These are phyloP conservation scores for Monomorium pharaonis DNA, from an alignment of 1,140 invertebrate genomes.

Conservation along the genomic window DNA sequence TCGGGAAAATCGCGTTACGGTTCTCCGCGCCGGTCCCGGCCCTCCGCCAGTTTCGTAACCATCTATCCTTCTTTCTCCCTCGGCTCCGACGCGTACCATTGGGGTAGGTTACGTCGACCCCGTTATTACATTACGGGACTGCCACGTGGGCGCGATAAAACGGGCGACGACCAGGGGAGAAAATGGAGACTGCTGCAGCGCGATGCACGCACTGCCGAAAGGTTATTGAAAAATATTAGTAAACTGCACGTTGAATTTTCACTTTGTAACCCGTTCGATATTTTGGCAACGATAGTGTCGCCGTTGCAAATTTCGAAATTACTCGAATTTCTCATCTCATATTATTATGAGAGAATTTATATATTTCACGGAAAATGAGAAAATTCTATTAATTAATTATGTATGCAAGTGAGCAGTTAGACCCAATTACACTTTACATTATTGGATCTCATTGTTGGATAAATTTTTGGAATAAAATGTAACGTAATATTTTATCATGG, in stretches of 20 bases:
- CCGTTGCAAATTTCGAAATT: background rate
- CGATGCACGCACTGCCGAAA: constrained; percentile 19
- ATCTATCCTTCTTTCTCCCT: constrained; percentile 35
- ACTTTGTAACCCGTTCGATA: constrained; percentile 6
- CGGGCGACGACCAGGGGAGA: constrained; percentile 14
- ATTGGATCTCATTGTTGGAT: background rate
- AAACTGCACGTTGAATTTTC: constrained; percentile 21
- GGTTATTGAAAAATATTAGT: constrained; percentile 37
- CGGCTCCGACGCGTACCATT: constrained; percentile 37
- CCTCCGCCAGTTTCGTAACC: constrained; percentile 30
- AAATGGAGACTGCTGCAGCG: constrained; percentile 35
- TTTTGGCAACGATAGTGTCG: background rate
- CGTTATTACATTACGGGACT: constrained; percentile 71
- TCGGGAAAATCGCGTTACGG: constrained; percentile 45
- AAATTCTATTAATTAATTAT: background rate
- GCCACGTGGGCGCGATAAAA: constrained; percentile 58
- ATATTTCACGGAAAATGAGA: background rate
- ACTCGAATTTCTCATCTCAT: background rate
- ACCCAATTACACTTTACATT: background rate
- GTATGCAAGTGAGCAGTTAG: background rate
- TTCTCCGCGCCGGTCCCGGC: background rate
- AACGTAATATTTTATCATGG: background rate
- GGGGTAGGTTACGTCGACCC: constrained; percentile 70
- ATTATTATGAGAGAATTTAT: background rate
- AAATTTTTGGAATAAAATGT: background rate